A percentile compares a stretch with the other conserved stretches of the same genome.
phyloP scores from a whole-genome alignment of 2,888 invertebrate species.

The Melanargia galathea region DNA sequence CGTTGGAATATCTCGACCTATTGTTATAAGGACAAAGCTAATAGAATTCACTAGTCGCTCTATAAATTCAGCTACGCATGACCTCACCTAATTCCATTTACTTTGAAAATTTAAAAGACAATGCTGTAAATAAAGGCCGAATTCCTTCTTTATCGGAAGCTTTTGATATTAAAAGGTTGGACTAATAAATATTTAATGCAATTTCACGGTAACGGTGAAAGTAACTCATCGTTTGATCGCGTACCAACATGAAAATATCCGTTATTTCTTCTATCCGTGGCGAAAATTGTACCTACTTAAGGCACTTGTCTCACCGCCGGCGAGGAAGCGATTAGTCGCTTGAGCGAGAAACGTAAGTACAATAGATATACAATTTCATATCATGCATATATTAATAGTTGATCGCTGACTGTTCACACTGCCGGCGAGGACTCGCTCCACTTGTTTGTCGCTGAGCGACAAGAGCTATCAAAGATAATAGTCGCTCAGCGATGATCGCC shows the following conservation, averaged over 20 bases:
- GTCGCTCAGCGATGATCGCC: no score
- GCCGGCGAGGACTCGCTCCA: no score
- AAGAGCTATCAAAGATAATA: no score
- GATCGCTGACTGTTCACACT: no score
- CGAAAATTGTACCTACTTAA: no score
- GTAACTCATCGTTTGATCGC: slow-evolving; percentile 36
- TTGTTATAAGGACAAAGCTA: slow-evolving; percentile 1
- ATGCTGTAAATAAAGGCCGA: slow-evolving; percentile 18
- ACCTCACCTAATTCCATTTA: slow-evolving; percentile 10
- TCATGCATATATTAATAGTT: no score
- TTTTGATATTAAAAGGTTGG: slow-evolving; percentile 37
- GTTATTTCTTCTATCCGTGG: no score
- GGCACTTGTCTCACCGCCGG: no score
- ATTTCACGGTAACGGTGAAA: slow-evolving; percentile 37
- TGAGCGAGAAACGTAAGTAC: no score
- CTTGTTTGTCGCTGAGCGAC: no score
- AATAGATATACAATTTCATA: no score
- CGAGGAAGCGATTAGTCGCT: no score
- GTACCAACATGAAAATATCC: slow-evolving; percentile 37
- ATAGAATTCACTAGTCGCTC: slow-evolving; percentile 41
- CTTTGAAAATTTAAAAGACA: slow-evolving; percentile 13
- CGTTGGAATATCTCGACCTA: background rate
- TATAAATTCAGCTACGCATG: slow-evolving; percentile 19
- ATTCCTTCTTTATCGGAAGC: slow-evolving; percentile 9
- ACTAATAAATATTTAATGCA: slow-evolving; percentile 45